Percentiles rank a stretch among this genome's conserved stretches.
phyloP scores from a whole-genome alignment of 2,888 invertebrate genomes.

The Amphipyra tragopoginis region DNA sequence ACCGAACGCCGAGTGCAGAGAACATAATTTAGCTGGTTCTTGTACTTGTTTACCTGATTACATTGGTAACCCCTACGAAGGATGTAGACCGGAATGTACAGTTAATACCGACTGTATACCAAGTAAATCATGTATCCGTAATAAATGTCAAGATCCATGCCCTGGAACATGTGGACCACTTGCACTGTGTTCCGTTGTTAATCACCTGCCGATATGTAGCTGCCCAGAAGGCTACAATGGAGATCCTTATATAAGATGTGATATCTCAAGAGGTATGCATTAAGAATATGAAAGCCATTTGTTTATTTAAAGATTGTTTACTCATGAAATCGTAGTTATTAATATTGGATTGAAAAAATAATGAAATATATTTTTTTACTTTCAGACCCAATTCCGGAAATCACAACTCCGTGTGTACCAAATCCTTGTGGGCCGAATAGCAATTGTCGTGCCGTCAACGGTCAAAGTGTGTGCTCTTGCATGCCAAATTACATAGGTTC shows the following conservation, averaged over 20 bases:
- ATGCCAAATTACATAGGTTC: conserved; percentile 92
- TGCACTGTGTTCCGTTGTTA: conserved; percentile 92
- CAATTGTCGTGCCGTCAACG: conserved; percentile 92
- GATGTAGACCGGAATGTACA: conserved; percentile 93
- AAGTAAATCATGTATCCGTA: conserved; percentile 92
- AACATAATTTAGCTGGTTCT: conserved; percentile 90
- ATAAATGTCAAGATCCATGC: conserved; percentile 94
- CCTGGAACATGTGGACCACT: conserved; percentile 93
- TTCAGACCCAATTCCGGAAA: conserved; percentile 78
- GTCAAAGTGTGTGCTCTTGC: conserved; percentile 94
- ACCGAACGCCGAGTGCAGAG: conserved; percentile 91
- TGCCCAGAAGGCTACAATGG: conserved; percentile 93
- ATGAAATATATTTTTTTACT: conserved; percentile 21
- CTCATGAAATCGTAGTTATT: background rate
- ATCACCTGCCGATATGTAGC: conserved; percentile 92
- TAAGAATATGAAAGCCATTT: conserved; percentile 5
- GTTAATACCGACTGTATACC: conserved; percentile 93
- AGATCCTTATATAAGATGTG: conserved; percentile 92
- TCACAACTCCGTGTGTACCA: conserved; percentile 91
- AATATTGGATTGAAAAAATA: background rate
- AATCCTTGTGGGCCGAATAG: conserved; percentile 94
- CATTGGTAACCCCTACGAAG: conserved; percentile 94
- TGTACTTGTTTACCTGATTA: conserved; percentile 93
- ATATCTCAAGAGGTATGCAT: conserved; percentile 74
- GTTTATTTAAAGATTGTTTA: background rate